A percentile compares a stretch with the other conserved stretches of the same genome.
phyloP scores from a whole-genome alignment of 92 coral and sea anemone genomes.

The Pocillopora meandrina region DNA sequence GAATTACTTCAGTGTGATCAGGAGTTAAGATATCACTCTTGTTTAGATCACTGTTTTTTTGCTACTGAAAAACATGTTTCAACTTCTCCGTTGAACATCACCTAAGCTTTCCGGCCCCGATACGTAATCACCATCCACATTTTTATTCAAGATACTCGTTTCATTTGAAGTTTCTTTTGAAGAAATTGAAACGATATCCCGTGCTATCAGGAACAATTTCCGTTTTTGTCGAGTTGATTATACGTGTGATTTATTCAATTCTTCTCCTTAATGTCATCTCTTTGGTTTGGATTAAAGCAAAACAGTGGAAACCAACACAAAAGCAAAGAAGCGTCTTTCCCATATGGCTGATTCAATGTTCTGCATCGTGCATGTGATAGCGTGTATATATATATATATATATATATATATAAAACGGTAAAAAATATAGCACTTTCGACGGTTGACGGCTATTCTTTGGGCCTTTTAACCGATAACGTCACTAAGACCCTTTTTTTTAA shows the following conservation, averaged over 20 bases:
- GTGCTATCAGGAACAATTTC: too few relatives aligned
- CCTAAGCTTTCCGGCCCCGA: conserved; percentile 1
- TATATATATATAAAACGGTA: too few relatives aligned
- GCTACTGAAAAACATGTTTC: neutral
- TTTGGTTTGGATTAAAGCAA: conserved; percentile 36
- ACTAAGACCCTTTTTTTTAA: too few relatives aligned
- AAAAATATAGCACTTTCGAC: too few relatives aligned
- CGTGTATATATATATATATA: too few relatives aligned
- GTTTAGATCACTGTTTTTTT: neutral
- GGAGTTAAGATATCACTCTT: conserved; percentile 8
- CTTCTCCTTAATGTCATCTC: conserved; percentile 43
- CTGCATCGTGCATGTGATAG: too few relatives aligned
- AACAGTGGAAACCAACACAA: neutral
- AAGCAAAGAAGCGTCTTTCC: neutral
- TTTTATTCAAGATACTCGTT: neutral
- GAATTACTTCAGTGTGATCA: conserved; percentile 1
- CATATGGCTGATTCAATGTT: too few relatives aligned
- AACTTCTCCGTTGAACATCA: neutral
- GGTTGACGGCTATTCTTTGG: too few relatives aligned
- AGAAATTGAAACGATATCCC: too few relatives aligned
- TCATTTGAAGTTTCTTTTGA: too few relatives aligned
- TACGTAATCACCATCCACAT: neutral
- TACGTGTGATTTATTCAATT: conserved; percentile 12
- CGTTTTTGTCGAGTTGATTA: too few relatives aligned
- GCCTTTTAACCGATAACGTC: too few relatives aligned